Evolutionary conservation across 1,140 invertebrate species (phyloP).

Genomic region (Caerostris extrusa): DNA sequence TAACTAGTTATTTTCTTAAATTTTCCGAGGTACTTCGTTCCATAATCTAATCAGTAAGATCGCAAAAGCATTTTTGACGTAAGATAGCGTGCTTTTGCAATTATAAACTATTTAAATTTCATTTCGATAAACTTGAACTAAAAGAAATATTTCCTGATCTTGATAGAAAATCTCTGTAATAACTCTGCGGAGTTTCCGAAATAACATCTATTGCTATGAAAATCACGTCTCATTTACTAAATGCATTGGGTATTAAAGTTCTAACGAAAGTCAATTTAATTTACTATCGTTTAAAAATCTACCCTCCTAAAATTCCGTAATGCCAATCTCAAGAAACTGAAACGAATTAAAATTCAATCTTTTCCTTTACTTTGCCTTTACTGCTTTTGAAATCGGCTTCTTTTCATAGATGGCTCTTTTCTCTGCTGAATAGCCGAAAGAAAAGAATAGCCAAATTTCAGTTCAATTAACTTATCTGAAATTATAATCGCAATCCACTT

Average conservation of each 20-base stretch:
- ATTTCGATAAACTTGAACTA: neutral
- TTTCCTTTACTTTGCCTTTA: neutral
- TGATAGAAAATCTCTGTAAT: neutral
- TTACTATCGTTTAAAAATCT: neutral
- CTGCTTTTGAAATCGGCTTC: neutral
- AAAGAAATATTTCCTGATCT: neutral
- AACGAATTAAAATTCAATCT: neutral
- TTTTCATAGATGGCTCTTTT: neutral
- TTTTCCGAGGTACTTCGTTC: neutral
- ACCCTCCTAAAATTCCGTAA: neutral
- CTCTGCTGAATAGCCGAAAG: neutral
- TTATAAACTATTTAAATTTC: neutral
- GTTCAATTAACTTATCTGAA: slow-evolving; percentile 56
- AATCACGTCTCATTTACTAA: neutral
- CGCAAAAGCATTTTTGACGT: neutral
- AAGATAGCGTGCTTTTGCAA: neutral
- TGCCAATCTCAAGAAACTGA: neutral
- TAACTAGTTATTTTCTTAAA: neutral
- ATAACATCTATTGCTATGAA: neutral
- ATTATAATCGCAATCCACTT: slow-evolving; percentile 40
- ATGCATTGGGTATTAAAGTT: neutral
- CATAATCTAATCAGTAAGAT: neutral
- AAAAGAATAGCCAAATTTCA: slow-evolving; percentile 46
- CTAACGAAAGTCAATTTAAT: slow-evolving; percentile 27
- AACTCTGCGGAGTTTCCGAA: neutral